phyloP scores from a whole-genome alignment of 1,140 invertebrate species.

The Drosophila sucinea region DNA sequence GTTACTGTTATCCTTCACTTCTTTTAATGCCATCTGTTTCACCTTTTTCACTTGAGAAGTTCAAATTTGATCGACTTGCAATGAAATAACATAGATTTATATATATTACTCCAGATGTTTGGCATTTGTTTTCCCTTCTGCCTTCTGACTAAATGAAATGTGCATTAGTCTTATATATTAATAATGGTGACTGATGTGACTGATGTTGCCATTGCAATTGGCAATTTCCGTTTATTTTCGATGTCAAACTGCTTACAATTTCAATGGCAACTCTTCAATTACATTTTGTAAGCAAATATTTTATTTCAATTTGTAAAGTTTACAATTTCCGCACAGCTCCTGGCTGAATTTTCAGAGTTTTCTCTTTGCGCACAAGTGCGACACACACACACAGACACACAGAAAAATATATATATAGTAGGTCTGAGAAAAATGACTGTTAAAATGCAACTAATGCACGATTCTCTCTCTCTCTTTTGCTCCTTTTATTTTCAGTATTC shows the following conservation, averaged over 20 bases:
- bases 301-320: constrained; percentile 66
- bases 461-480: constrained; percentile 23
- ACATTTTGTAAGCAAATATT: constrained; percentile 58
- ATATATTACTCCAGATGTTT: too few relatives aligned
- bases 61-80: too few relatives aligned
- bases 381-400: neutral
- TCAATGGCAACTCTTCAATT: constrained; percentile 47
- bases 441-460: constrained; percentile 51
- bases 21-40: too few relatives aligned
- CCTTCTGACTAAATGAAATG: neutral
- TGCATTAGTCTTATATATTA: neutral
- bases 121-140: too few relatives aligned
- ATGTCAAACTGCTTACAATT: constrained; percentile 2
- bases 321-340: constrained; percentile 44
- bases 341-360: constrained; percentile 45
- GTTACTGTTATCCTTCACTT: too few relatives aligned
- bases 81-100: too few relatives aligned
- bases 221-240: neutral
- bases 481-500: constrained; percentile 88
- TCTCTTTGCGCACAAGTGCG: constrained; percentile 34
- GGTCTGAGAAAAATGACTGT: constrained; percentile 15
- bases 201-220: neutral
- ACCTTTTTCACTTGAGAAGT: too few relatives aligned
- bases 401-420: constrained; percentile 9
- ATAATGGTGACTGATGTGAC: neutral